Conservation (phyloP, 2,113 vertebrate species). For the Hemicordylus capensis region DNA sequence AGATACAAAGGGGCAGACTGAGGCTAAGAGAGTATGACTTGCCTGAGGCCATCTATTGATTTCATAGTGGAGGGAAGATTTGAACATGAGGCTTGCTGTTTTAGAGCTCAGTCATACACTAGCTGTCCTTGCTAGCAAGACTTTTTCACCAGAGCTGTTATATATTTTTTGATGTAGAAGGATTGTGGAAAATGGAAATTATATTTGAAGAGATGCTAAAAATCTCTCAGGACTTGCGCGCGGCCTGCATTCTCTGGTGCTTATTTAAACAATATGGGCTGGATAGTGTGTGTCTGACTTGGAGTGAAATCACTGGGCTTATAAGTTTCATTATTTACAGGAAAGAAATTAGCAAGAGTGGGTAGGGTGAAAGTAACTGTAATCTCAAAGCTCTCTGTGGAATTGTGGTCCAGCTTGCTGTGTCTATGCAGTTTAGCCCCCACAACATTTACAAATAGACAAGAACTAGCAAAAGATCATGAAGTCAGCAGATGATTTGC, state of each 20-base stretch:
- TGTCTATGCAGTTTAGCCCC: constrained; percentile 18
- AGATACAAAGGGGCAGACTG: neutral
- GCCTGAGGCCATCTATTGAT: neutral
- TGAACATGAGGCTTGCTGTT: neutral
- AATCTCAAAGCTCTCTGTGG: neutral
- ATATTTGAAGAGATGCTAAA: neutral
- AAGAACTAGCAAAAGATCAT: constrained; percentile 19
- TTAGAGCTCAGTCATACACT: neutral
- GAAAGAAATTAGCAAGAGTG: constrained; percentile 7
- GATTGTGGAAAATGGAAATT: constrained; percentile 5
- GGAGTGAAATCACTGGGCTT: neutral
- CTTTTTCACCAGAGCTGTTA: neutral
- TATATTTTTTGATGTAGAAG: neutral
- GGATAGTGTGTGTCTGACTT: constrained; percentile 2
- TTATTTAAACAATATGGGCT: constrained; percentile 16
- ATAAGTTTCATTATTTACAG: constrained; percentile 22
- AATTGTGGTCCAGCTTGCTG: neutral
- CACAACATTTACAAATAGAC: neutral
- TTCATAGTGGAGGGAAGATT: neutral
- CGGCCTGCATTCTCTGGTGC: neutral
- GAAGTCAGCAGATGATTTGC: constrained; percentile 15
- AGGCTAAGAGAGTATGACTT: neutral
- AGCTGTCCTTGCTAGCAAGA: neutral
- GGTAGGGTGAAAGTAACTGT: neutral
- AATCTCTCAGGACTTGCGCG: neutral